Base-by-base conservation (phyloP, 2,888 invertebrate species). In the Ceraclea dissimilis region DNA sequence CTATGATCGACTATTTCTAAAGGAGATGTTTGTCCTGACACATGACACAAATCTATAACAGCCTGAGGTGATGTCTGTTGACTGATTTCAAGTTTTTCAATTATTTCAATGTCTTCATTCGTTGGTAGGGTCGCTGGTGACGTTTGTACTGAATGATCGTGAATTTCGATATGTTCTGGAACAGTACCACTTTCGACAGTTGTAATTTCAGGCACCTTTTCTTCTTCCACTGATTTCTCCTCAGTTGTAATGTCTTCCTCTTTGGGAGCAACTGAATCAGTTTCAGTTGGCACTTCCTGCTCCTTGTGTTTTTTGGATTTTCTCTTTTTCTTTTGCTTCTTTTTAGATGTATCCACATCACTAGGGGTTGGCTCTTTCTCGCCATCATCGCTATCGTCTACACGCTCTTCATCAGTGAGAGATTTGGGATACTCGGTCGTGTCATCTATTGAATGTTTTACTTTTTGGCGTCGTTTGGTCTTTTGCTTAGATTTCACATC, bases 61-160 rank as follows among this genome's bases (percentile, higher is more conserved):
- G 66, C 61, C n/a, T 64, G 66, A 0, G 75, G 72, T 1, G 73
- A 70, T 0, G 79, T 79, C 65, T 79, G 79, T n/a, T 74, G 69
- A 2, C 72, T 73, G 18, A 68, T 71, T 10, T 72, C 65, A 39
- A 79, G 79, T 62, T 76, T 75, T 26, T 76, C 73, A 52, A 75
- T 69, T 51, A 63, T 70, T 64, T 72, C 73, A 63, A 69, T 72
- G 6, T 65, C 49, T 61, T 71, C 69, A n/a, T 39, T 4, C 13
- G 2, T 16, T n/a, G 39, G 39, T 8, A 39, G 2, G 13, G 16
- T 13, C 13, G 39, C 13, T 6, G 82, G 80, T 13, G 79, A 75
- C 2, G 88, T 88, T 73, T 89, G 88, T 52, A 80, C 74, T 39
- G 77, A 71, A 20, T 68, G 72, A 65, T 82, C 81, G 79, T 77